Evolutionary conservation across 2,113 vertebrate species (phyloP).

Genomic region (Morone saxatilis): DNA sequence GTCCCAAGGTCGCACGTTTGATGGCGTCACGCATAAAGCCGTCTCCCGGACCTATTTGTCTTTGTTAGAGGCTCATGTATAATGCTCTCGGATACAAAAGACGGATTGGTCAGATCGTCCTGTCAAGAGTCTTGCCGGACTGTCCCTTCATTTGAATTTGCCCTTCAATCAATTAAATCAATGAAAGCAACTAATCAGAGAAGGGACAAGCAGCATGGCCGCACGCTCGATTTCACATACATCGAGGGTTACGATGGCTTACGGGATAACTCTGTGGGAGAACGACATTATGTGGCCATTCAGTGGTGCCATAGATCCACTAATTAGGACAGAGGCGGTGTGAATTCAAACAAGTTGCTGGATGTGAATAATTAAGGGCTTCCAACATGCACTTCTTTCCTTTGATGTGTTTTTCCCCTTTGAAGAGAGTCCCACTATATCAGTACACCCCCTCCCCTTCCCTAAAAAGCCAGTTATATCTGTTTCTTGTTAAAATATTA

Average conservation of each 20-base stretch:
- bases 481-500: conserved; percentile 85
- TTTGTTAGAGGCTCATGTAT: conserved; percentile 78
- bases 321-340: conserved; percentile 80
- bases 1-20: conserved; percentile 78
- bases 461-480: conserved; percentile 81
- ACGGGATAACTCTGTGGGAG: conserved; percentile 42
- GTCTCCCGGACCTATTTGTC: conserved; percentile 77
- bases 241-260: conserved; percentile 63
- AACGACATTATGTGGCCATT: conserved; percentile 59
- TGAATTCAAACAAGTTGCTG: conserved; percentile 80
- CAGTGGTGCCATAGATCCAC: conserved; percentile 76
- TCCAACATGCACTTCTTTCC: conserved; percentile 79
- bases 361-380: conserved; percentile 84
- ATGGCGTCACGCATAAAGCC: conserved; percentile 65
- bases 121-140: conserved; percentile 68
- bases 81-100: conserved; percentile 69
- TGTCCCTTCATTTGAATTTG: conserved; percentile 77
- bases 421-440: conserved; percentile 73
- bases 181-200: conserved; percentile 76
- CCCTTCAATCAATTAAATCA: conserved; percentile 83
- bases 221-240: conserved; percentile 77
- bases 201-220: conserved; percentile 58
- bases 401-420: conserved; percentile 80
- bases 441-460: background rate
- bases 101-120: conserved; percentile 69